Evolutionary conservation across 2,888 invertebrate species (phyloP).

Genomic region (Noctua pronuba): DNA sequence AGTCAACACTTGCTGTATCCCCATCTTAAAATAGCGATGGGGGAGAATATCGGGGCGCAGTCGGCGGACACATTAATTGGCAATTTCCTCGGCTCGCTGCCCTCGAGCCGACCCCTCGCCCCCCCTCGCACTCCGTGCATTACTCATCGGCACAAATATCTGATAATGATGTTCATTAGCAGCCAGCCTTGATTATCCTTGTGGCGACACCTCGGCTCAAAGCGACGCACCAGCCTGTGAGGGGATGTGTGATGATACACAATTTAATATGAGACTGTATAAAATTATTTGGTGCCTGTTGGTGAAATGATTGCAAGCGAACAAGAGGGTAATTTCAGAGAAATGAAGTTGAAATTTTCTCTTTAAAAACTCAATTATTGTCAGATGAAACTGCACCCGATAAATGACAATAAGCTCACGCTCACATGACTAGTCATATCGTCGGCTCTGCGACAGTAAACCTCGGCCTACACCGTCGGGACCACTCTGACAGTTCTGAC

Average conservation of each 20-base stretch:
- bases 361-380: slow-evolving; percentile 19
- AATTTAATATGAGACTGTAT: neutral
- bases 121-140: slow-evolving; percentile 65
- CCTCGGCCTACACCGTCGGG: slow-evolving; percentile 1
- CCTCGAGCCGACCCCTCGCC: slow-evolving; percentile 50
- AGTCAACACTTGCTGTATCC: slow-evolving; percentile 53
- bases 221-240: neutral
- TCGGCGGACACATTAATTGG: slow-evolving; percentile 83
- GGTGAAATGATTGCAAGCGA: neutral
- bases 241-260: neutral
- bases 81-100: slow-evolving; percentile 80
- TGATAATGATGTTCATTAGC: slow-evolving; percentile 79
- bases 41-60: slow-evolving; percentile 61
- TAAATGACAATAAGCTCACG: slow-evolving; percentile 26
- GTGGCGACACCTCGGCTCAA: slow-evolving; percentile 27
- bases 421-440: slow-evolving; percentile 20
- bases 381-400: slow-evolving; percentile 6
- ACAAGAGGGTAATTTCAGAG: neutral
- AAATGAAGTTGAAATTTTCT: slow-evolving; percentile 1
- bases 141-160: slow-evolving; percentile 79
- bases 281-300: neutral
- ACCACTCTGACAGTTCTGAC: slow-evolving; percentile 33
- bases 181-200: slow-evolving; percentile 65
- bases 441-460: slow-evolving; percentile 8
- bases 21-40: slow-evolving; percentile 62